Percentiles rank a stretch among this genome's conserved stretches.
phyloP scores from a whole-genome alignment of 2,888 invertebrate species.

The Saturnia japonica region DNA sequence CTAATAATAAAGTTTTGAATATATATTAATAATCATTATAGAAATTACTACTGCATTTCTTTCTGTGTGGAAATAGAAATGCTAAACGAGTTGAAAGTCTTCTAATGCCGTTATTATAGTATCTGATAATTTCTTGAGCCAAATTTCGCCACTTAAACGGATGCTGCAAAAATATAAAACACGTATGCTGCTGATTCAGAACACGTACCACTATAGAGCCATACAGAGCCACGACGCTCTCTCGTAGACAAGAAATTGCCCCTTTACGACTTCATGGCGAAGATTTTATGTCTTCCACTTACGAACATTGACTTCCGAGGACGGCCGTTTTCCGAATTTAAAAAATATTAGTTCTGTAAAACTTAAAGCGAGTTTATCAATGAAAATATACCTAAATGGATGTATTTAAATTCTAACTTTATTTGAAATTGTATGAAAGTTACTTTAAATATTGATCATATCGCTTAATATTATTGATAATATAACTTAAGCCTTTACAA shows the following conservation, averaged over 20 bases:
- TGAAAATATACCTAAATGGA: neutral
- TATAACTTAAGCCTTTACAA: too few relatives aligned
- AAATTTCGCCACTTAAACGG: conserved; percentile 21
- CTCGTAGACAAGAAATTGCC: conserved; percentile 70
- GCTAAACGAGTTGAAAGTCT: neutral
- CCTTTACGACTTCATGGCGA: conserved; percentile 66
- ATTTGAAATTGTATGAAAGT: too few relatives aligned
- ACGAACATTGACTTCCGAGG: conserved; percentile 67
- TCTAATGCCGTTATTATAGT: conserved; percentile 24
- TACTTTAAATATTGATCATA: too few relatives aligned
- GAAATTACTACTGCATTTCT: neutral
- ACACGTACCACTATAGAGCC: conserved; percentile 59
- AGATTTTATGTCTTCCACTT: conserved; percentile 70
- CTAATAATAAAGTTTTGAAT: too few relatives aligned
- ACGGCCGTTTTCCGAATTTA: conserved; percentile 58
- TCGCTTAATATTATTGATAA: too few relatives aligned
- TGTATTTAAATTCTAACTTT: too few relatives aligned
- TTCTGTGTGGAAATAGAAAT: neutral
- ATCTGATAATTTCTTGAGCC: conserved; percentile 28
- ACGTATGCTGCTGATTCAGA: conserved; percentile 49
- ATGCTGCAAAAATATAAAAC: conserved; percentile 31
- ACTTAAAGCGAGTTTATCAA: neutral
- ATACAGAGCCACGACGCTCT: conserved; percentile 55
- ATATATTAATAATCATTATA: too few relatives aligned
- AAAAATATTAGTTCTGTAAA: conserved; percentile 45